Base-by-base conservation (phyloP, 2,888 invertebrate species). In the Oegoconia quadripuncta region DNA sequence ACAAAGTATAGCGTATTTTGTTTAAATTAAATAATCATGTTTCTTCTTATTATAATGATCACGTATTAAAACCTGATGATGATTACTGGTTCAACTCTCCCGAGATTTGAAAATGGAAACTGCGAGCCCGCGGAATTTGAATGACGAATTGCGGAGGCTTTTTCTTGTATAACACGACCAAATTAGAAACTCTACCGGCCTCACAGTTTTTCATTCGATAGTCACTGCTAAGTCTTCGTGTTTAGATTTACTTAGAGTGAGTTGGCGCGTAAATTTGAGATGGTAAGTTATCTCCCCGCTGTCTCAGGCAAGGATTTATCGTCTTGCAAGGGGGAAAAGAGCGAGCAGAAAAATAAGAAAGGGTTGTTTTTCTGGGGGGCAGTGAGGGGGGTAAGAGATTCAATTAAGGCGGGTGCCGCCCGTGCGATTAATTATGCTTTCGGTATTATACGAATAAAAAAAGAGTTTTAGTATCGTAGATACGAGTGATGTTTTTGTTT, bases 251-350 rank as follows among this genome's bases (percentile, higher is more conserved):
- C 11, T 50, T 27, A 6, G 13, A 17, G 37, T 12, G 41, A 13
- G 39, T 44, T 44, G 33, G 25, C 14, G 28, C 38, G 45, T 50
- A 52, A 53, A 52, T 44, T 37, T 48, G 44, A 35, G 12, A 59
- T 74, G 64, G 73, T 63, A 74, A 78, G 80, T 71, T 71, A 72
- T 78, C 81, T 78, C 80, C 83, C 80, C 62, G 66, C 77, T 83
- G 84, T 83, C 84, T 83, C 78, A 74, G 70, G 68, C 73, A 78
- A 82, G 86, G 84, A 86, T 86, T 86, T 84, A 86, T 86, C 83
- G 86, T 84, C 86, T 82, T 82, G 63, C 67, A 64, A 69, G 79
- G 81, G 82, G 81, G 74, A 72, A 72, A 60, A 59, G 61, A 52
- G 49, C 48, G 66, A 68, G 70, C 63, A 59, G 74, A 83, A 87